Percentiles rank a stretch among this genome's conserved stretches.
Evolutionary conservation across 2,797 vertebrate species (phyloP).

Genomic region (Hoplostethus atlanticus): DNA sequence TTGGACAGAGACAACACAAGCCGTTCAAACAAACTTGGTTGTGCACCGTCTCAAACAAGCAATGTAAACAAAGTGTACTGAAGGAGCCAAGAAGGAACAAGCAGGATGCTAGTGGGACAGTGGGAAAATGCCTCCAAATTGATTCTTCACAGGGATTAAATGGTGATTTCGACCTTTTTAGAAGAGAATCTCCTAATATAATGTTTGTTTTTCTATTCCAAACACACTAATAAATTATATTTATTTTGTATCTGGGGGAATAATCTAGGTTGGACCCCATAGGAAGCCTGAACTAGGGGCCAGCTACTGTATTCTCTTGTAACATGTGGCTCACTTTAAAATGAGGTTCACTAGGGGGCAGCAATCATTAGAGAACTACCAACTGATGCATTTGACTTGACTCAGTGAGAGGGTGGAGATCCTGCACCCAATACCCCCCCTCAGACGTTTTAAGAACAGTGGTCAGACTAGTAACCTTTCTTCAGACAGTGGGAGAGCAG

Average conservation of each 20-base stretch:
- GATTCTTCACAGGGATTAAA: conserved; percentile 41
- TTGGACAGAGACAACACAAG: conserved; percentile 35
- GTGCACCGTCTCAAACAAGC: conserved; percentile 51
- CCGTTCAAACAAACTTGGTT: conserved; percentile 39
- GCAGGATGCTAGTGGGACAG: conserved; percentile 14
- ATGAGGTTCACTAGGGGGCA: conserved; percentile 83
- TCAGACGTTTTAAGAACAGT: too few species aligned
- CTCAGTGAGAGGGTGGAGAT: not conserved
- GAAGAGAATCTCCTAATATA: conserved; percentile 4
- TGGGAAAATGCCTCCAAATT: conserved; percentile 56
- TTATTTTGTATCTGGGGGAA: conserved; percentile 37
- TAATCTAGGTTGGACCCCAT: conserved; percentile 12
- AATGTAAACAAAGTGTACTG: conserved; percentile 51
- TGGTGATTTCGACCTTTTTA: conserved; percentile 16
- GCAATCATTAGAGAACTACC: conserved; percentile 70
- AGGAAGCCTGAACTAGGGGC: conserved; percentile 31
- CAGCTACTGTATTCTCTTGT: not conserved
- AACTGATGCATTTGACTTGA: not conserved
- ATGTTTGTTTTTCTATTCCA: conserved; percentile 57
- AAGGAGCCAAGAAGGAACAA: conserved; percentile 23
- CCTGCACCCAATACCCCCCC: too few species aligned
- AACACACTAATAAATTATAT: conserved; percentile 37
- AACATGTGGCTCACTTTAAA: conserved; percentile 23
- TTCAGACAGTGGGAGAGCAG: too few species aligned
- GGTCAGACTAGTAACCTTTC: too few species aligned